Base-by-base conservation (phyloP, 2,113 vertebrate species). In the Reinhardtius hippoglossoides region DNA sequence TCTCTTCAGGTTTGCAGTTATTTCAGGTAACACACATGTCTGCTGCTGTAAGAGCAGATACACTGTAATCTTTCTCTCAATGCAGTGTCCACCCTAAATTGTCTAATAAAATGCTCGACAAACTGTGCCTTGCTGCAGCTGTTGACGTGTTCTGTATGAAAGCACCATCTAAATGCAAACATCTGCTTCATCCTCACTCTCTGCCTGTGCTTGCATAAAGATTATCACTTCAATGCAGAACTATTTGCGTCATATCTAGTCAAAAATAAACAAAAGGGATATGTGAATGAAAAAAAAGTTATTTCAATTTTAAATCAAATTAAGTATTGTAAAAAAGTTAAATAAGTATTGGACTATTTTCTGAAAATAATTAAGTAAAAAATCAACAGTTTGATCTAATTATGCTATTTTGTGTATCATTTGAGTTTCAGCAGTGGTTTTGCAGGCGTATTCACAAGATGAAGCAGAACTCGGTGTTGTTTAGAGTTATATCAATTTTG, bases 401-500 rank as follows among this genome's bases (percentile, higher is more conserved):
- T 55, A 50, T 55, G 48, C 71, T 64, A 31, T 21, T 50, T 50
- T 21, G 35, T 37, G 21, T 48, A 9, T 24, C 52, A 26, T 50
- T 16, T 13, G 13, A 59, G n/a, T 60, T 1, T 20, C 9, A 23
- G 16, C 65, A 40, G 31, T 31, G 2, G 40, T n/a, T 62, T 48
- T 56, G 20, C 21, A 31, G 37, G 63, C 55, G 71, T 67, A 80
- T 82, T 74, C 71, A 78, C 56, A 62, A 31, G 58, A 52, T 12
- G 35, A 64, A 52, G 46, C 55, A 21, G 20, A 72, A 44, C 18
- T 69, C 56, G 5, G n/a, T 67, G 69, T 79, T 80, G 46, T 69
- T 91, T 71, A 55, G 56, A 73, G 71, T 74, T 56, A 57, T 74
- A 76, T 74, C 61, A 65, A 13, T 71, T 83, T 75, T 84, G 64